Evolutionary conservation across 2,888 invertebrate species (phyloP).

Genomic region (Cataglyphis altisquamis): DNA sequence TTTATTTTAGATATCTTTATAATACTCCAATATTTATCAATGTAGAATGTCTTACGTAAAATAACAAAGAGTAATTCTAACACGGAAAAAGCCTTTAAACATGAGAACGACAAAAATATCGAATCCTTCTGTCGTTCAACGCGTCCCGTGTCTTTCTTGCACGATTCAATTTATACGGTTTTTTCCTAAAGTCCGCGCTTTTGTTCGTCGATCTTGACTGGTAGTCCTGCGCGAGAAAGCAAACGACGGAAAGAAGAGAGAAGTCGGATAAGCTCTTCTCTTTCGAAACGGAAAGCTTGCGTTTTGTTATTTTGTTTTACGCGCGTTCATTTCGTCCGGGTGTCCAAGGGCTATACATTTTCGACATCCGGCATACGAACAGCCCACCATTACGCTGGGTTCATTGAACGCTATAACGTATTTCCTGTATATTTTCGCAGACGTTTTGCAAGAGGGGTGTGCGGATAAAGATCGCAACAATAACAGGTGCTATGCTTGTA

Average conservation of each 20-base stretch:
- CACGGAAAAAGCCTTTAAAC: constrained; percentile 30
- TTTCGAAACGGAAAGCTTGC: constrained; percentile 17
- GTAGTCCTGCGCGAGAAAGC: constrained; percentile 19
- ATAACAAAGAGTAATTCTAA: constrained; percentile 31
- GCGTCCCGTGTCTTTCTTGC: constrained; percentile 36
- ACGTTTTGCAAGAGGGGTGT: constrained; percentile 16
- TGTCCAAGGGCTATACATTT: constrained; percentile 55
- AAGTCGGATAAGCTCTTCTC: constrained; percentile 43
- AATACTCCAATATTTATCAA: constrained; percentile 6
- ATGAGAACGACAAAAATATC: constrained; percentile 14
- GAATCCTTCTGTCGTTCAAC: constrained; percentile 19
- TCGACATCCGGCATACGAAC: constrained; percentile 42
- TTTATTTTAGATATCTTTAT: constrained; percentile 24
- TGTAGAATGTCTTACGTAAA: background rate
- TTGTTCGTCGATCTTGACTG: constrained; percentile 45
- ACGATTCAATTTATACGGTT: constrained; percentile 52
- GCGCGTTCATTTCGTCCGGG: constrained; percentile 74
- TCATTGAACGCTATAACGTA: constrained; percentile 50
- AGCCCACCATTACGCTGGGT: constrained; percentile 34
- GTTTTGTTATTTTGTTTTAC: constrained; percentile 74
- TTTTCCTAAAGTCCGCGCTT: constrained; percentile 13
- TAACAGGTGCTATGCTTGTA: constrained; percentile 15
- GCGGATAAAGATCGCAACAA: background rate
- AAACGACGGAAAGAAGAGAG: constrained; percentile 34
- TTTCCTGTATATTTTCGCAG: constrained; percentile 46